Evolutionary conservation across 1,140 invertebrate genomes (phyloP), one percentile per base, ranked within the genome.

Genomic region (Drosophila suzukii): DNA sequence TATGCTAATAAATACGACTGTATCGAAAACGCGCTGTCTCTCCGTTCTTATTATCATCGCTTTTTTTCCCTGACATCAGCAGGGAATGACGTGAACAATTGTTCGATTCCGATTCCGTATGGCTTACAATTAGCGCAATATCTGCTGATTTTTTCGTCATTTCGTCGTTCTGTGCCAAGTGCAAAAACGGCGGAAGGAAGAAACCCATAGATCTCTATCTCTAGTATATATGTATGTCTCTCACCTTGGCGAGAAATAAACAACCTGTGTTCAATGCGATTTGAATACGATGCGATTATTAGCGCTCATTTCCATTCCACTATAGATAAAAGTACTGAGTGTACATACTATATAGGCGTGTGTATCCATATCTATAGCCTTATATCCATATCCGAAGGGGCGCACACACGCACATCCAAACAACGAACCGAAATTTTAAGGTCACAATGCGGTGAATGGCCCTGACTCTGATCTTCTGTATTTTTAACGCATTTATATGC

Each of bases 381-480:
- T 24, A 47, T 51, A 34, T 34, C n/a, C 30, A 47, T 24, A 32
- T n/a, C 27, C 27, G 27, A 15, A 30, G 27, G 27, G 27, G 30
- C 43, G 30, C 17, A 32, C 24, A 58, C 49, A 60, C 24, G 53
- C 58, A 63, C 58, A 65, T 47, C 56, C 50, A 46, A 51, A 39
- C 58, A 59, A 67, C 62, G 56, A 75, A 75, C 70, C 71, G 58
- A 73, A 50, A 58, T 70, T 58, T 60, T 84, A 88, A 88, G 83
- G 84, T 88, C 83, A 83, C 75, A 51, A 65, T 77, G 84, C 67
- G 68, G 66, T 71, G 68, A 67, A 34, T 73, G 84, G 43, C 83
- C 83, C 83, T 88, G 83, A 88, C 83, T 88, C 83, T 88, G 83
- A 88, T 88, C 83, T 88, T 88, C 84, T 88, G 84, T 89, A 75